Base-by-base conservation (phyloP, 1,140 invertebrate species). In the Drosophila sulfurigaster region DNA sequence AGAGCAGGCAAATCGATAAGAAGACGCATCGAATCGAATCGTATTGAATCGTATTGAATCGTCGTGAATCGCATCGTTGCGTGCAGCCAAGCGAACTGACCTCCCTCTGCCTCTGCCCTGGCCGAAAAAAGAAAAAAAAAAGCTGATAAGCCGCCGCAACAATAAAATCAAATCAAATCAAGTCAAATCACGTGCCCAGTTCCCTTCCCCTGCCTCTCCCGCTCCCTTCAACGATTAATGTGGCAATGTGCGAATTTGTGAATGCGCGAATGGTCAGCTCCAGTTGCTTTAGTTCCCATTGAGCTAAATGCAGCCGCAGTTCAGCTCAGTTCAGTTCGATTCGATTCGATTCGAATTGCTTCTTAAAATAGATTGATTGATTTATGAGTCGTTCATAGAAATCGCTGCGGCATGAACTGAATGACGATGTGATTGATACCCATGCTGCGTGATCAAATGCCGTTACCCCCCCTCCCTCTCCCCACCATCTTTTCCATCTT, bases 81-180 rank as follows among this genome's bases (percentile, higher is more conserved):
- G 63, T 76, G 63, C 60, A 20, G 51, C 41, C 52, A 25, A 25
- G 20, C 20, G 20, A 25, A 25, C 20, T 25, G 20, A 25, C 20
- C 20, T 4, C 20, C 20, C 20, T 25, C 20, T n/a, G n/a, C n/a
- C 20, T 25, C 20, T 25, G 20, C 20, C 20, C 3, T 25, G 20
- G 20, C 20, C 20, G 20, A 25, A 25, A 25, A 20, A 25, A 25
- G 4, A 20, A 20, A 20, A 25, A 25, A 49, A 77, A 86, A 79
- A 80, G 82, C 83, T 88, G 82, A 87, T 87, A 87, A 87, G 83
- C 77, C 56, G 82, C 83, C 83, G 59, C 82, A 88, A 83, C 82
- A 87, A 87, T 88, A 82, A 87, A 87, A 88, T 83, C 82, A 88
- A 87, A 87, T 88, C 82, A 82, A 70, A 70, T 70, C 70, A 73